phyloP scores from a whole-genome alignment of 2,113 vertebrate species.

The Synodontis membranacea region DNA sequence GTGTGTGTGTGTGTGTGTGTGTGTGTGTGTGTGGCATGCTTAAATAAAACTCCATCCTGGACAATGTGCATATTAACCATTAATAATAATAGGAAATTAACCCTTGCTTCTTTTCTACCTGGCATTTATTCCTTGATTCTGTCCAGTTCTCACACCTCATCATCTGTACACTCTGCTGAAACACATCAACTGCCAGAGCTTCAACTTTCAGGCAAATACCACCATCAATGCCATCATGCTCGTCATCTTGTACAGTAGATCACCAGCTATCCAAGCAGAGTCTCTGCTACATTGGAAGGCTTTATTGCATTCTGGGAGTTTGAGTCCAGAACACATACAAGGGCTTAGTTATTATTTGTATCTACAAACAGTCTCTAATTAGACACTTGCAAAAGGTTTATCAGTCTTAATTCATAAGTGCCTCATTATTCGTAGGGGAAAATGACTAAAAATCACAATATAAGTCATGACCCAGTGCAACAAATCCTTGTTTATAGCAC shows the following conservation, averaged over 20 bases:
- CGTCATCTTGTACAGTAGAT: background rate
- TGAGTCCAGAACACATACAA: background rate
- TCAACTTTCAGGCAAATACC: background rate
- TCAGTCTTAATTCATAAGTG: too few relatives aligned
- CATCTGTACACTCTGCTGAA: background rate
- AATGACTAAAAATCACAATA: background rate
- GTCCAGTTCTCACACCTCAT: background rate
- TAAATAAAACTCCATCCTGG: background rate
- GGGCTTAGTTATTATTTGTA: too few relatives aligned
- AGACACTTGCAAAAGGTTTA: too few relatives aligned
- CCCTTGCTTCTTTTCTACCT: background rate
- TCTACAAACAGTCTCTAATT: too few relatives aligned
- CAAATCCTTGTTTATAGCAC: too few relatives aligned
- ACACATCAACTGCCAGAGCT: background rate
- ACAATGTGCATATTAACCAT: background rate
- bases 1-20: background rate
- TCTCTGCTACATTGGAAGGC: background rate
- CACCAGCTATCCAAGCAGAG: background rate
- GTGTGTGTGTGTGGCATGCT: background rate
- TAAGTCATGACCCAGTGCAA: background rate
- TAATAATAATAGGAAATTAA: background rate
- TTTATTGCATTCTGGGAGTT: background rate
- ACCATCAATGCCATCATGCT: background rate
- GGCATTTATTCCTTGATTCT: background rate
- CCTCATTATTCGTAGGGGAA: too few relatives aligned